phyloP scores from a whole-genome alignment of 2,113 vertebrate species.

The Tupaia tana region DNA sequence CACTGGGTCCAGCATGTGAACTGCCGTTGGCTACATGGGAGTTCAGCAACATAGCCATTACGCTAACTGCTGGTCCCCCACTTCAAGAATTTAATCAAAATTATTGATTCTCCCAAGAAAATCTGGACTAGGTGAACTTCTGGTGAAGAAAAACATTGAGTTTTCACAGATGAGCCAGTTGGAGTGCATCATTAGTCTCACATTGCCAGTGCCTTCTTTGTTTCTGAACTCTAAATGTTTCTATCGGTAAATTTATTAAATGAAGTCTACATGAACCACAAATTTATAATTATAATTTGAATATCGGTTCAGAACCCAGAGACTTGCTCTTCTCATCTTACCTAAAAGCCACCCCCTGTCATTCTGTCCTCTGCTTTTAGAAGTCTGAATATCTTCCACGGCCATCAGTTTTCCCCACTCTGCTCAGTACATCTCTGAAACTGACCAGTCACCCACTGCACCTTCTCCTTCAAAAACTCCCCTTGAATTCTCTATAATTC shows the following conservation, averaged over 20 bases:
- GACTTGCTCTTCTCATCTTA: neutral
- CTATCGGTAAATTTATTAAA: neutral
- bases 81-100: constrained; percentile 21
- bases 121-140: neutral
- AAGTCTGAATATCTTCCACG: neutral
- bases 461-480: neutral
- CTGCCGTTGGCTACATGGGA: too few species aligned
- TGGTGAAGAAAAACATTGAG: neutral
- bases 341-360: neutral
- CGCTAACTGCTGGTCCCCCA: neutral
- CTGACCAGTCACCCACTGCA: neutral
- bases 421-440: neutral
- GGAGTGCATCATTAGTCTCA: neutral
- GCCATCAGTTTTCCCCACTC: neutral
- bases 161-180: neutral
- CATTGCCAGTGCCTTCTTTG: neutral
- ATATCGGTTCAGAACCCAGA: neutral
- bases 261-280: neutral
- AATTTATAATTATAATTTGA: neutral
- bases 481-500: neutral
- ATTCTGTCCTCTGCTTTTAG: neutral
- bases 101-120: neutral
- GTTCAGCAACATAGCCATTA: too few species aligned
- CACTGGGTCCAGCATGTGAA: too few species aligned
- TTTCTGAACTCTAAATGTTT: constrained; percentile 16